A percentile compares a stretch with the other conserved stretches of the same genome.
phyloP scores from a whole-genome alignment of 2,797 vertebrate species.

The Ctenosaura bakeri region DNA sequence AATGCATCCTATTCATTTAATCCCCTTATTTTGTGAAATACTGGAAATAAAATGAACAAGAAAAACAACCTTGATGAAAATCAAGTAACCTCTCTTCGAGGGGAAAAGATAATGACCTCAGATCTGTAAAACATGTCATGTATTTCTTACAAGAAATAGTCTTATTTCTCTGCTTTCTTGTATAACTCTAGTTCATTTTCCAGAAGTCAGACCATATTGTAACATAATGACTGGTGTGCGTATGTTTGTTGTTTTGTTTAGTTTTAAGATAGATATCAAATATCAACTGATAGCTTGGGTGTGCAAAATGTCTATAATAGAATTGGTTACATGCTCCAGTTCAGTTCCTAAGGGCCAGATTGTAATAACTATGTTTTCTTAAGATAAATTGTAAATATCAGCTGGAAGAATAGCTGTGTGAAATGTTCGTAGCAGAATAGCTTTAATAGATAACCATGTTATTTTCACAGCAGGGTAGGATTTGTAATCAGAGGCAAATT shows the following conservation, averaged over 20 bases:
- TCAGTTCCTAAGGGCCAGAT: not conserved
- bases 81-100: not conserved
- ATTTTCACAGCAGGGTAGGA: not conserved
- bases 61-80: not conserved
- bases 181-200: not conserved
- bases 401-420: not conserved
- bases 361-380: not conserved
- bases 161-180: not conserved
- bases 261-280: too few relatives aligned
- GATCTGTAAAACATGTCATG: not conserved
- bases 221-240: too few relatives aligned
- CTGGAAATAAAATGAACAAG: not conserved
- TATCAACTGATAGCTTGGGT: too few relatives aligned
- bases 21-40: not conserved
- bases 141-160: not conserved
- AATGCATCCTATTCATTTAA: not conserved
- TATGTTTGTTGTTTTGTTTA: too few relatives aligned
- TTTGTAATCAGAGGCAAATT: not conserved
- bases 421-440: not conserved
- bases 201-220: too few relatives aligned
- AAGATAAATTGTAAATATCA: not conserved
- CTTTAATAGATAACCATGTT: not conserved
- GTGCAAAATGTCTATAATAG: too few relatives aligned
- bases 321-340: too few relatives aligned
- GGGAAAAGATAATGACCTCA: not conserved